These are phyloP conservation scores for Trichopoda pennipes DNA, from an alignment of 2,888 invertebrate species.

Conservation along the genomic window DNA sequence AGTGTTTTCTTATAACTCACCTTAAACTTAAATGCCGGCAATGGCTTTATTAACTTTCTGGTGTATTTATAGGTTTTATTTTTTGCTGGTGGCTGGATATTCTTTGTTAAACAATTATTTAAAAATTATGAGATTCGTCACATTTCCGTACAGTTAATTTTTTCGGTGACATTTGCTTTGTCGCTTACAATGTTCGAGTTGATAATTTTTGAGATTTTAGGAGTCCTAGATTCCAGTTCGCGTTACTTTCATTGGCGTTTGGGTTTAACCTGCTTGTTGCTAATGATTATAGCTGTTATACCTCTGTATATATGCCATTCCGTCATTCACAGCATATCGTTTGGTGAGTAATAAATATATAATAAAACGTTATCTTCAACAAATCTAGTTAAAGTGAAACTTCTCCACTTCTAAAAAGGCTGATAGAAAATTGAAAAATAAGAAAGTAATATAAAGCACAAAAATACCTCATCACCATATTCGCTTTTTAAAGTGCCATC, in stretches of 20 bases:
- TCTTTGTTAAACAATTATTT: slow-evolving; percentile 98
- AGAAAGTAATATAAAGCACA: no score
- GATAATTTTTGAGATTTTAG: slow-evolving; percentile 99
- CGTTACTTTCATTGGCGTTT: slow-evolving; percentile 91
- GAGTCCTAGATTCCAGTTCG: slow-evolving; percentile 94
- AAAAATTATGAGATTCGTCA: slow-evolving; percentile 99
- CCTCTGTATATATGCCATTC: slow-evolving; percentile 98
- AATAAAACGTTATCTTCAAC: no score
- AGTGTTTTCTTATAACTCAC: slow-evolving; percentile 66
- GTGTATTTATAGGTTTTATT: slow-evolving; percentile 88
- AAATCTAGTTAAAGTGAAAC: no score
- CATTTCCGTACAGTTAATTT: slow-evolving; percentile 95
- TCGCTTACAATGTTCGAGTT: slow-evolving; percentile 99
- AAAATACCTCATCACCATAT: no score
- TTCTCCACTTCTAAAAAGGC: no score
- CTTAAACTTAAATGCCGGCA: slow-evolving; percentile 27
- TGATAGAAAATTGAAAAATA: no score
- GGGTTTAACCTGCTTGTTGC: slow-evolving; percentile 92
- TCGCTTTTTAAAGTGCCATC: no score
- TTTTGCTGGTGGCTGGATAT: slow-evolving; percentile 98
- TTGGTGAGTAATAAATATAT: slow-evolving; percentile 84
- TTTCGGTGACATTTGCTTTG: slow-evolving; percentile 96
- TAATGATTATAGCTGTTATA: slow-evolving; percentile 96
- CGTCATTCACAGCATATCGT: slow-evolving; percentile 92
- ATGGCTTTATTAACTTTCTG: background rate